Base-by-base conservation (phyloP, 2,888 invertebrate species). In the Lottia gigantea region DNA sequence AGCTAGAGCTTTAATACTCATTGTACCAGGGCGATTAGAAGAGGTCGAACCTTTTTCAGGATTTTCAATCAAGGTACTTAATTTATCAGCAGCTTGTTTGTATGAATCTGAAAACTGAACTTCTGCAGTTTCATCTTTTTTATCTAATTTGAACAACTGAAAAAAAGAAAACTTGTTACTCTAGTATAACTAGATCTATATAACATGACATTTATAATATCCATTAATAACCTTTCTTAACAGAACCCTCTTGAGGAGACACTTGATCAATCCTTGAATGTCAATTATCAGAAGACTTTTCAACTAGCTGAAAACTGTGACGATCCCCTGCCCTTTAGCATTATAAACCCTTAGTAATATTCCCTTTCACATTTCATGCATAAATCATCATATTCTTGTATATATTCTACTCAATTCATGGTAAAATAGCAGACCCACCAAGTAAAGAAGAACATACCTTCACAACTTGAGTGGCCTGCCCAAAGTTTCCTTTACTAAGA, bases 381-480 rank as follows among this genome's bases (percentile, higher is more conserved):
- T 31, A 31, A 2, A 31, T 31, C 6, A 31, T 31, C 31, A 31
- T n/a, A n/a, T n/a, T n/a, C n/a, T n/a, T n/a, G n/a, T n/a, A n/a
- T n/a, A n/a, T n/a, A n/a, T n/a, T n/a, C n/a, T n/a, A n/a, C n/a
- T n/a, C n/a, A n/a, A n/a, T n/a, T n/a, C n/a, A n/a, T n/a, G n/a
- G n/a, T n/a, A n/a, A n/a, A n/a, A n/a, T n/a, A n/a, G n/a, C n/a
- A n/a, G n/a, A n/a, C n/a, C n/a, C n/a, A n/a, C 31, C 31, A 4
- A 6, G 31, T 31, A 31, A 40, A 40, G 40, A 40, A 40, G 40
- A 3, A 40, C 67, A 49, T 90, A 95, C 95, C 92, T 94, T 92
- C 79, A 95, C 92, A 73, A 95, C 94, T 89, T 94, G 92, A 81
- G 92, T 92, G 0, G 94, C 94, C 89, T 93, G 93, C 8, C 91